Evolutionary conservation across 2,113 vertebrate species (phyloP), one percentile per base, ranked within the genome.

Genomic region (Nyctereutes procyonoides): DNA sequence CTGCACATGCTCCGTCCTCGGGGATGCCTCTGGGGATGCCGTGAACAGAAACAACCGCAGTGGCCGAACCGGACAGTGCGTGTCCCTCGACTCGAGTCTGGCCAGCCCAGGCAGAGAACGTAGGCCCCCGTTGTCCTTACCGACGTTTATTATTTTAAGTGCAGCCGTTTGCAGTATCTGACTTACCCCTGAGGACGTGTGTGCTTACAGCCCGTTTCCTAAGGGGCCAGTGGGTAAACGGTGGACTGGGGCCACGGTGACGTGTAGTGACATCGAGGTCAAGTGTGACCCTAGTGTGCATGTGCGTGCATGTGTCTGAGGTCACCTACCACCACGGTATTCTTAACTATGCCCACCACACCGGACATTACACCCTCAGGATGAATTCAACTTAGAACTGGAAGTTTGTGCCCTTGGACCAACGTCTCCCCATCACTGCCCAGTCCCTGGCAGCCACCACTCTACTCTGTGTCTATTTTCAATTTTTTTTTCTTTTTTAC

Each of bases 1-100:
- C 24, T 35, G 4, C 0, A 1, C 17, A 1, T 16, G 28, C 20
- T 0, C 48, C 43, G 5, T 1, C 90, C 43, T 48, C 0, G 2
- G 0, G 32, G n/a, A 24, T 12, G 48, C 4, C 24, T 48, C 20
- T 0, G n/a, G 19, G 3, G 53, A 22, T 15, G 10, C 43, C 9
- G 0, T 8, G 38, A 43, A 55, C 38, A 24, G 73, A 71, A 19
- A 28, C 13, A 13, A 71, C 20, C 6, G 2, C 35, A 26, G 32
- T 0, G 1, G 30, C 55, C 28, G 14, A 15, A 3, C 38, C 24
- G 2, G 7, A 24, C 7, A 3, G 1, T 24, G 0, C 28, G 73
- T 8, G 38, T 43, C 13, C 73, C 38, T 8, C 73, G 73, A 28
- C 38, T 1, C 8, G 24, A 24, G 35, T 58, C n/a, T 60, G 63